These are phyloP conservation scores for Loriculus beryllinus DNA, from an alignment of 2,797 vertebrate species.

Conservation along the genomic window DNA sequence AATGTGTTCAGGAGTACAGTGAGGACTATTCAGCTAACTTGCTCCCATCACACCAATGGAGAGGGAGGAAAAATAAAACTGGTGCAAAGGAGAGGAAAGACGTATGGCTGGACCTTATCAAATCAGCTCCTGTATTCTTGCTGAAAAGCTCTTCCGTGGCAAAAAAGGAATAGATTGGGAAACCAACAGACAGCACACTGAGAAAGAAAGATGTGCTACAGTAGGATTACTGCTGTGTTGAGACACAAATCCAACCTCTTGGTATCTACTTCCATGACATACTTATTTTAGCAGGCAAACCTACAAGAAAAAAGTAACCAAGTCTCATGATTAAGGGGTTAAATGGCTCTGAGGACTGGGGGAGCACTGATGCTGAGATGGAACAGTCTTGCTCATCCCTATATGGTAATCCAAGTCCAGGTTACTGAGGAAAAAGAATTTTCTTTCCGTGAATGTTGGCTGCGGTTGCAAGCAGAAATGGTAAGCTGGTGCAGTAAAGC, in stretches of 20 bases:
- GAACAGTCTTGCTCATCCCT: not conserved
- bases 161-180: not conserved
- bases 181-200: not conserved
- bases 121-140: not conserved
- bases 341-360: not conserved
- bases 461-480: not conserved
- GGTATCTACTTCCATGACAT: not conserved
- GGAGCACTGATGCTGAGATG: not conserved
- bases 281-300: not conserved
- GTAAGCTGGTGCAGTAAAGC: not conserved
- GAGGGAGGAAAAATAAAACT: not conserved
- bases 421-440: not conserved
- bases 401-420: not conserved
- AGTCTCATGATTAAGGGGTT: not conserved
- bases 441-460: not conserved
- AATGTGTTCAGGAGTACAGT: not conserved
- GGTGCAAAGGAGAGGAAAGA: not conserved
- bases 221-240: not conserved
- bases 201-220: not conserved
- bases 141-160: not conserved
- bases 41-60: not conserved
- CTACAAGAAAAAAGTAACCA: not conserved
- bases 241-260: not conserved
- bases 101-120: not conserved
- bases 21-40: not conserved